phyloP scores from a whole-genome alignment of 1,140 invertebrate genomes.

The Microplitis mediator region DNA sequence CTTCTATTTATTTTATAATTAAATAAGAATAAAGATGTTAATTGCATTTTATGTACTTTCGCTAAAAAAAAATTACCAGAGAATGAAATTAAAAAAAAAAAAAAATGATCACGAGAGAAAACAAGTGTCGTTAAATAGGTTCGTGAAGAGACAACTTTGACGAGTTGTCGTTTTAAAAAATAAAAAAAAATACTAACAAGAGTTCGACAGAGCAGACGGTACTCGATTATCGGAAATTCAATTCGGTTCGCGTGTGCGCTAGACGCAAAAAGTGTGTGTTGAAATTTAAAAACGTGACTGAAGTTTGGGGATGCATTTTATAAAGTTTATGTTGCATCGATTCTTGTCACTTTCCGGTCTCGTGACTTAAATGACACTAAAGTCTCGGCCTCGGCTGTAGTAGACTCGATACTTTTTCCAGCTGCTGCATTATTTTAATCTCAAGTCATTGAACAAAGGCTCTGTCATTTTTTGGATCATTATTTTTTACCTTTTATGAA shows the following conservation, averaged over 20 bases:
- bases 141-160: neutral
- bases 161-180: neutral
- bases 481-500: neutral
- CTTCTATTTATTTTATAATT: no score
- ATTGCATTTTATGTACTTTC: no score
- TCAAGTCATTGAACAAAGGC: neutral
- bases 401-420: neutral
- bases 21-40: no score
- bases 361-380: neutral
- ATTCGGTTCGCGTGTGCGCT: slow-evolving; percentile 3
- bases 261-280: slow-evolving; percentile 14
- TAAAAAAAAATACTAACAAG: neutral
- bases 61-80: no score
- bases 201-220: slow-evolving; percentile 19
- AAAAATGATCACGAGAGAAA: neutral
- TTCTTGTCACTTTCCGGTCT: neutral
- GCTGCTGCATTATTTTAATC: neutral
- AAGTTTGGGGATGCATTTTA: neutral
- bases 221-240: slow-evolving; percentile 31
- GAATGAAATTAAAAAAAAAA: neutral
- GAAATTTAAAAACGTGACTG: neutral
- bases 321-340: neutral
- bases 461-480: neutral
- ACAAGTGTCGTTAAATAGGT: neutral
- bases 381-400: neutral